Evolutionary conservation across 2,113 vertebrate species (phyloP).

Genomic region (Ctenomys sociabilis): DNA sequence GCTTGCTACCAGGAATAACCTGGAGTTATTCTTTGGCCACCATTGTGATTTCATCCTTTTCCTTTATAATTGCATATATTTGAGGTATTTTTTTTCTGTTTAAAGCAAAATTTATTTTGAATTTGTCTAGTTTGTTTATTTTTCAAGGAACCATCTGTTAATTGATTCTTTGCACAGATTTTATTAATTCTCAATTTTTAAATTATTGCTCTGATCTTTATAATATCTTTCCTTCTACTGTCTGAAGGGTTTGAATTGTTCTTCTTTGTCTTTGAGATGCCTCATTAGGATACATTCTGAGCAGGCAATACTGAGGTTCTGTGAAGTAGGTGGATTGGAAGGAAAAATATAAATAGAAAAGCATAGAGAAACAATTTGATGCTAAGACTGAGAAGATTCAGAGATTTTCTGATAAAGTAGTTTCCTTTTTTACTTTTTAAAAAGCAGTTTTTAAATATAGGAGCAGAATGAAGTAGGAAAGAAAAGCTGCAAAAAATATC

Average conservation of each 20-base stretch:
- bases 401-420: background rate
- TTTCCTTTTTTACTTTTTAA: background rate
- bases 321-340: background rate
- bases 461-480: background rate
- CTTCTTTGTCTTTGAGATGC: background rate
- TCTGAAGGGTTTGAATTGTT: background rate
- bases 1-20: background rate
- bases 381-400: background rate
- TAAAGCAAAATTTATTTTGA: background rate
- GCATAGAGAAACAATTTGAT: background rate
- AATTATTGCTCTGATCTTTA: background rate
- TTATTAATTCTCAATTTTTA: background rate
- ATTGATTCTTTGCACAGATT: background rate
- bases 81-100: background rate
- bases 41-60: background rate
- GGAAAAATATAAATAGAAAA: background rate
- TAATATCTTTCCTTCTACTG: background rate
- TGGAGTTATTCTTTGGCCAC: background rate
- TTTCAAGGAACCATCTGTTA: background rate
- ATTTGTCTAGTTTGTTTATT: background rate
- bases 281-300: background rate
- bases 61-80: background rate
- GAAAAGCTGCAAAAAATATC: background rate
- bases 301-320: background rate
- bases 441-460: background rate